Evolutionary conservation across 2,113 vertebrate genomes (phyloP), one percentile per base, ranked within the genome.

Genomic region (Melanerpes aurifrons): DNA sequence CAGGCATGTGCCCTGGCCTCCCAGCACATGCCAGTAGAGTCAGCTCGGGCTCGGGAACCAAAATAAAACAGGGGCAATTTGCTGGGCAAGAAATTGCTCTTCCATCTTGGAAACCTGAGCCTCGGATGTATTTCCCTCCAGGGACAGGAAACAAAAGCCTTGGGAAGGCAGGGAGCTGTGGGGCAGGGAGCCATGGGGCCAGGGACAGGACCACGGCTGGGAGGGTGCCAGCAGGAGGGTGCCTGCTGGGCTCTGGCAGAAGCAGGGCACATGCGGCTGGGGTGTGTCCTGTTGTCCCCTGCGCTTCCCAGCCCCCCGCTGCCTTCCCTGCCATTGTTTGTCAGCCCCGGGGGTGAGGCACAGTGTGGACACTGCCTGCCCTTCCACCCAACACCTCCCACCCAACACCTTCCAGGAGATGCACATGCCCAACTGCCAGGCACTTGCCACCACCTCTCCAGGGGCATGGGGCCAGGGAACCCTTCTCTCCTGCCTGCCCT

Each of bases 91-190:
- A 73, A 93, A 83, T 71, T 14, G 61, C n/a, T 78, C 69, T 88
- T 79, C 67, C 73, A 22, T 48, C 24, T 85, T 70, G 68, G 87
- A 87, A 95, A 82, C 43, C 21, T 20, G 87, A 95, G 16, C 75
- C 21, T 45, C 40, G 17, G 56, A 50, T 63, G 29, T 64, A 19
- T 31, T 40, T 83, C 24, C 35, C 82, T 77, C 59, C 56, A 29
- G 63, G 50, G 79, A 67, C 9, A 6, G 37, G 12, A 79, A 89
- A 77, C 24, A 85, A 94, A 82, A 76, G 45, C 15, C 72, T 69
- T 29, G 66, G 48, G 32, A 89, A 35, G 43, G n/a, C 64, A 48
- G 50, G 32, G 67, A 48, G 28, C 64, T 14, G 40, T 31, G 64
- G 43, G 25, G 25, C 50, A 17, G 62, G 58, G 2, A 94, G 73